Evolutionary conservation across 2,113 vertebrate species (phyloP).

Genomic region (Alethe diademata): DNA sequence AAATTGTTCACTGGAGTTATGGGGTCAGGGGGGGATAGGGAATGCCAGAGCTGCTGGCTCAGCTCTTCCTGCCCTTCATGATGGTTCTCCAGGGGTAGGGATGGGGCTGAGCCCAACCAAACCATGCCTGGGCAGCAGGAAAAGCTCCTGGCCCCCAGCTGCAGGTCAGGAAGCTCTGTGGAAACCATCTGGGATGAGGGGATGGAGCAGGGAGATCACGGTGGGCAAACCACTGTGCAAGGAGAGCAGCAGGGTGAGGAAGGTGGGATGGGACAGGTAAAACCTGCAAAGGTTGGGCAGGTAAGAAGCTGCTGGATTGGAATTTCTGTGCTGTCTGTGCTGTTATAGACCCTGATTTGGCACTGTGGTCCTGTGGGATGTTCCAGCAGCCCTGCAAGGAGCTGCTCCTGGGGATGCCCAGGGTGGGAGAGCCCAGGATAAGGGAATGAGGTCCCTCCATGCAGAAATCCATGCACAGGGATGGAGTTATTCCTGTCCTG

Average conservation of each 20-base stretch:
- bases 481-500: neutral
- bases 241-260: rapidly evolving
- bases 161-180: neutral
- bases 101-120: neutral
- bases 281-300: neutral
- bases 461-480: neutral
- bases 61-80: neutral
- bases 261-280: neutral
- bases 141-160: neutral
- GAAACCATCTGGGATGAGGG: neutral
- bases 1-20: neutral
- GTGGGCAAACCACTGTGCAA: neutral
- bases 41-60: neutral
- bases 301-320: neutral
- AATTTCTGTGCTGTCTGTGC: rapidly evolving
- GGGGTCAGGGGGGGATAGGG: neutral
- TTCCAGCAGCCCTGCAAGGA: neutral
- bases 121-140: neutral
- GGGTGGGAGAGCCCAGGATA: neutral
- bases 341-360: neutral
- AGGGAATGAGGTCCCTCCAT: neutral
- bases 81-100: neutral
- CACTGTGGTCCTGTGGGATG: neutral
- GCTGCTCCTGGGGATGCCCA: neutral
- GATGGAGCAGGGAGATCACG: neutral